Conservation (phyloP, 2,797 vertebrate species). For the Eleutherodactylus coqui region DNA sequence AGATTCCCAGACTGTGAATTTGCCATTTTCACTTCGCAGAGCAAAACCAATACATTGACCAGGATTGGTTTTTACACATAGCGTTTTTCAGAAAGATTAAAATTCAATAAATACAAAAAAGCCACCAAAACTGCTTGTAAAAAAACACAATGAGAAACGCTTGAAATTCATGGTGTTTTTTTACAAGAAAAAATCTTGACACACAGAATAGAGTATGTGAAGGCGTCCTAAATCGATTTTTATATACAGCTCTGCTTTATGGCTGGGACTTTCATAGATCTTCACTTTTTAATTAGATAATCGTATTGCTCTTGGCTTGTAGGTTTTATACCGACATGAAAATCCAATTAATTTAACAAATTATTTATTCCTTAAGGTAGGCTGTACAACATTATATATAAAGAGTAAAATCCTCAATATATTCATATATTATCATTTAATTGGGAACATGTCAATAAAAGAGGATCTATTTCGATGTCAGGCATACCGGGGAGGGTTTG, state of each 20-base stretch:
- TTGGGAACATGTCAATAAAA: conserved; percentile 17
- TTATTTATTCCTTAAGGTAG: background rate
- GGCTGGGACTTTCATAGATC: background rate
- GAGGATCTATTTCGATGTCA: background rate
- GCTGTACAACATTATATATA: background rate
- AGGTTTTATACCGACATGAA: background rate
- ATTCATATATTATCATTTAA: background rate
- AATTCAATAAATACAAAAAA: too few relatives aligned
- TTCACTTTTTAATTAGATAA: conserved; percentile 23
- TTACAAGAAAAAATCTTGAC: background rate
- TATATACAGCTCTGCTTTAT: background rate
- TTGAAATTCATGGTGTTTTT: background rate
- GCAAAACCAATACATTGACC: too few relatives aligned
- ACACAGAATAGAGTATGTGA: too few relatives aligned
- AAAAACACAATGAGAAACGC: background rate
- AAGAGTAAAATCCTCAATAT: background rate
- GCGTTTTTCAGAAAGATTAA: too few relatives aligned
- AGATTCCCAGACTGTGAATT: too few relatives aligned
- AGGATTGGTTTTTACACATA: too few relatives aligned
- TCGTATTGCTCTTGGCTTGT: background rate
- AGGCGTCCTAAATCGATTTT: background rate
- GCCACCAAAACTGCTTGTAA: too few relatives aligned
- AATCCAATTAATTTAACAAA: background rate
- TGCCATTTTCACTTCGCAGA: too few relatives aligned
- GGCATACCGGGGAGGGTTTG: background rate